phyloP scores from a whole-genome alignment of 1,140 invertebrate species.

The Triops cancriformis region DNA sequence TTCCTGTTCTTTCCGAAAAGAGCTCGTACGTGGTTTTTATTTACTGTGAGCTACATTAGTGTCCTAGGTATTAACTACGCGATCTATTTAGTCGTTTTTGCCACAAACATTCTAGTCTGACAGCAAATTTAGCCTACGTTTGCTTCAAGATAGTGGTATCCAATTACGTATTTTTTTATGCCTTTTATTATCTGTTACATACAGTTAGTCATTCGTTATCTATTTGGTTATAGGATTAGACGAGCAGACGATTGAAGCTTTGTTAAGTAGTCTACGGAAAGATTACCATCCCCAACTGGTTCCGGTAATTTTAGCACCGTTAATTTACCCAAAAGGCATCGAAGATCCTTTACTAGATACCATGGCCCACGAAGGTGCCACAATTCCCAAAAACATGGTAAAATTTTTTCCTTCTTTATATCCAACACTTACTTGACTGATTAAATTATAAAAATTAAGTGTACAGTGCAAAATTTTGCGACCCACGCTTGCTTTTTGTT shows the following conservation, averaged over 20 bases:
- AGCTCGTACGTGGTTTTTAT: too few species aligned
- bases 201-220: neutral
- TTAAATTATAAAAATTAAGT: too few species aligned
- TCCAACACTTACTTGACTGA: too few species aligned
- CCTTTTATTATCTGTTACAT: neutral
- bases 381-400: slow-evolving; percentile 55
- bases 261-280: slow-evolving; percentile 65
- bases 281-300: slow-evolving; percentile 81
- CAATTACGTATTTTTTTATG: neutral
- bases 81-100: too few species aligned
- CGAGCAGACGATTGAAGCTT: slow-evolving; percentile 63
- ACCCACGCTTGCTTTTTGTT: too few species aligned
- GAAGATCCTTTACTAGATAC: slow-evolving; percentile 59
- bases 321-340: slow-evolving; percentile 66
- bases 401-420: slow-evolving; percentile 30
- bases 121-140: too few species aligned
- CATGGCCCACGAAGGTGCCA: slow-evolving; percentile 41
- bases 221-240: slow-evolving; percentile 49
- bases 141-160: neutral
- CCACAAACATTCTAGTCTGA: too few species aligned
- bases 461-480: too few species aligned
- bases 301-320: slow-evolving; percentile 75
- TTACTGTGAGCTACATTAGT: too few species aligned
- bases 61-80: too few species aligned
- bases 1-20: too few species aligned